Conservation (phyloP, 2,113 vertebrate species). For the Poecilia latipinna region DNA sequence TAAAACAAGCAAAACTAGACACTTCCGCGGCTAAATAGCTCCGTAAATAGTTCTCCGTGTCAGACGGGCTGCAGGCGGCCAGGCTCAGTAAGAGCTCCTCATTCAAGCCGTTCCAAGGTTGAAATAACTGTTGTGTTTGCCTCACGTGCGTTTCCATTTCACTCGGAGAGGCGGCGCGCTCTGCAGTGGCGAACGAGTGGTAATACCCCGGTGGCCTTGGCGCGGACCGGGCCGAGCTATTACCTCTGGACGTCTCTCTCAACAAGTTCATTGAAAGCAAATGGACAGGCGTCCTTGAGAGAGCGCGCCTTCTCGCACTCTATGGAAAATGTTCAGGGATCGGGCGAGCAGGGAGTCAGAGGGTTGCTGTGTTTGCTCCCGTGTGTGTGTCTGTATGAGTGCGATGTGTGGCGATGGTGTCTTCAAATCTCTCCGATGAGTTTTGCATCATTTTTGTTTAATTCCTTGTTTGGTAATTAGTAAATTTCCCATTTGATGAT, state of each 20-base stretch:
- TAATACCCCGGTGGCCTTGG: slow-evolving; percentile 68
- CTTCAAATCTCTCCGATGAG: background rate
- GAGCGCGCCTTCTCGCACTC: slow-evolving; percentile 56
- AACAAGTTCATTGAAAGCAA: slow-evolving; percentile 70
- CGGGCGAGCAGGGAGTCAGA: slow-evolving; percentile 4
- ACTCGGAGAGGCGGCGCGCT: slow-evolving; percentile 60
- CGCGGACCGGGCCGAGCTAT: slow-evolving; percentile 40
- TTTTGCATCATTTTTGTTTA: background rate
- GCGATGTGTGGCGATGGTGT: slow-evolving; percentile 1
- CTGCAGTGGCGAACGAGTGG: slow-evolving; percentile 55
- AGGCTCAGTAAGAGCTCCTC: slow-evolving; percentile 3
- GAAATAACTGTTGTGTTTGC: slow-evolving; percentile 28
- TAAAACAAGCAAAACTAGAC: background rate
- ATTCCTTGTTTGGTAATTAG: background rate
- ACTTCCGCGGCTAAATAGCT: background rate
- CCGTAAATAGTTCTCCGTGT: background rate
- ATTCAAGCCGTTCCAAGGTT: slow-evolving; percentile 16
- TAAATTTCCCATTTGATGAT: background rate
- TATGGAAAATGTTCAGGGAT: slow-evolving; percentile 57
- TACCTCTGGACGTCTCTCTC: slow-evolving; percentile 68
- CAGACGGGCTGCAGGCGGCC: background rate
- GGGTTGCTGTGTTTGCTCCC: slow-evolving; percentile 38
- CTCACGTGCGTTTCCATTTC: slow-evolving; percentile 56
- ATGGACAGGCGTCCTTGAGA: slow-evolving; percentile 70
- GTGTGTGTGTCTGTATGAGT: slow-evolving; percentile 1